Conservation (phyloP, 2,888 invertebrate genomes). For the Macrophya alboannulata region DNA sequence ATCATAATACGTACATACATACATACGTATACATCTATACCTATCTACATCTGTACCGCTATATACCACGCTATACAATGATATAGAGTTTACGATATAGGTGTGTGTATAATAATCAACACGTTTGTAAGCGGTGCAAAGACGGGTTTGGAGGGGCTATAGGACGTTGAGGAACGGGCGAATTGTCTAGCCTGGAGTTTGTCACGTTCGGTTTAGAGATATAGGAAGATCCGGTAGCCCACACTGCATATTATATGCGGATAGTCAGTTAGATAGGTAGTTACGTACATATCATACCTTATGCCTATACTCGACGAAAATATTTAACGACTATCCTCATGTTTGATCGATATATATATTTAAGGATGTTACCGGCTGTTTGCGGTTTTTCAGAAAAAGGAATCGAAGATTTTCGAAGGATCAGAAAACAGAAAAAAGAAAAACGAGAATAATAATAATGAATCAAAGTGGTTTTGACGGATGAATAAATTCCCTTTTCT, state of each 20-base stretch:
- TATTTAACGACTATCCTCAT: background rate
- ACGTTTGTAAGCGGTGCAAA: conserved; percentile 35
- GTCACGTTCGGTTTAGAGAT: conserved; percentile 66
- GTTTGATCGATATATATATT: conserved; percentile 3
- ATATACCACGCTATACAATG: background rate
- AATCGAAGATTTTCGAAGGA: background rate
- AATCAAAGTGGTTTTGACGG: background rate
- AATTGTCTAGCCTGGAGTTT: conserved; percentile 57
- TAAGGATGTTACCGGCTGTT: background rate
- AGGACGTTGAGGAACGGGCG: background rate
- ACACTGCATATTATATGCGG: conserved; percentile 28
- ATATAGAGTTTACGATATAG: background rate
- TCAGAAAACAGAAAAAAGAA: no score
- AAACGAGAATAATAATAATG: background rate
- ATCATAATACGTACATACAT: conserved; percentile 8
- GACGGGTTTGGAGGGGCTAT: background rate
- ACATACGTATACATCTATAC: background rate
- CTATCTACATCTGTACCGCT: conserved; percentile 10
- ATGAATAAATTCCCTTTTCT: background rate
- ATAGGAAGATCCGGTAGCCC: conserved; percentile 42
- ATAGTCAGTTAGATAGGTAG: background rate
- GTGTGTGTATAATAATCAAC: conserved; percentile 11
- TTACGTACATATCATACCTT: no score
- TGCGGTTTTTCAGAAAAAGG: background rate
- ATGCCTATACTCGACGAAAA: background rate